These are phyloP conservation scores for Myodes glareolus DNA, from an alignment of 2,113 vertebrate species.

Conservation along the genomic window DNA sequence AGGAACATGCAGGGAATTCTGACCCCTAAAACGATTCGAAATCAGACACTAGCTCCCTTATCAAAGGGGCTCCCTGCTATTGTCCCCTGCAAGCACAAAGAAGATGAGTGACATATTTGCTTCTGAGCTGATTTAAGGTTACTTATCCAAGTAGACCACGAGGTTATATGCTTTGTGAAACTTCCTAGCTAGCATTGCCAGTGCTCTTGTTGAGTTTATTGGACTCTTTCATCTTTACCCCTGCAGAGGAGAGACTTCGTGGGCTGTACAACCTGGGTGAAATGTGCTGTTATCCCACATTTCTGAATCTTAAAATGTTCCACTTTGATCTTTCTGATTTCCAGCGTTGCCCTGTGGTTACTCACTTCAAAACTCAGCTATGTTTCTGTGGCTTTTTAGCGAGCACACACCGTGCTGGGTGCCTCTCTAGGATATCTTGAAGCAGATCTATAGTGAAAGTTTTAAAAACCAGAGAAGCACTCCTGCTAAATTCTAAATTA, in stretches of 20 bases:
- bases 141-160: neutral
- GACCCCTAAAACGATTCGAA: neutral
- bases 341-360: neutral
- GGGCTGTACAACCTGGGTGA: neutral
- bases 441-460: neutral
- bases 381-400: neutral
- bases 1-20: neutral
- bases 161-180: neutral
- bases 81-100: neutral
- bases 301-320: neutral
- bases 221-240: neutral
- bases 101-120: neutral
- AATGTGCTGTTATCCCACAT: neutral
- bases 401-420: neutral
- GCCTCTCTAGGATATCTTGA: neutral
- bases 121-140: neutral
- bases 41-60: neutral
- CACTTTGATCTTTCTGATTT: neutral
- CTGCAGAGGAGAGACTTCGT: neutral
- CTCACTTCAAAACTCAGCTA: neutral
- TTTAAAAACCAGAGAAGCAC: conserved; percentile 16
- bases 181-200: neutral
- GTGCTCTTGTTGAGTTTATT: neutral
- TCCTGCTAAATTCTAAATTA: conserved; percentile 33
- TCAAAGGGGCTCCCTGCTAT: neutral